Evolutionary conservation across 2,797 vertebrate genomes (phyloP).

Genomic region (Notolabrus celidotus): DNA sequence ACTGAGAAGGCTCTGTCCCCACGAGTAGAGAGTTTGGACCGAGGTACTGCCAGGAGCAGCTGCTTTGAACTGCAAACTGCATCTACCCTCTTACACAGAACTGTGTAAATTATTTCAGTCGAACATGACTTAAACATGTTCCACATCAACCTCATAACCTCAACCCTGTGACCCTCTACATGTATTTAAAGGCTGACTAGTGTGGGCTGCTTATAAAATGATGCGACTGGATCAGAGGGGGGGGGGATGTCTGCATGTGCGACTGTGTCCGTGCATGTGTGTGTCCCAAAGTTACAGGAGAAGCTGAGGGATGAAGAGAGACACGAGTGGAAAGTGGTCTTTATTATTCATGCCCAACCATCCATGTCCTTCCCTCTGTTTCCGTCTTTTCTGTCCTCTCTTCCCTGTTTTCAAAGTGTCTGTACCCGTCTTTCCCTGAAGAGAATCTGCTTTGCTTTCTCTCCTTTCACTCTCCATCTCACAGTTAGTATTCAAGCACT

Average conservation of each 20-base stretch:
- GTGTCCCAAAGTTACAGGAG: constrained; percentile 24
- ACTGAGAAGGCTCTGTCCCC: no score
- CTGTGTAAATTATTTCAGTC: constrained; percentile 29
- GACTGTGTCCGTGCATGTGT: no score
- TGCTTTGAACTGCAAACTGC: no score
- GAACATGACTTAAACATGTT: constrained; percentile 13
- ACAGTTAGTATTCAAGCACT: constrained; percentile 15
- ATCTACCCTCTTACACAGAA: background rate
- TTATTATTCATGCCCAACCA: constrained; percentile 63
- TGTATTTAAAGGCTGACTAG: constrained; percentile 5
- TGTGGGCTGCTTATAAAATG: background rate
- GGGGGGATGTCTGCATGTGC: background rate
- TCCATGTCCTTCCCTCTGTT: constrained; percentile 40
- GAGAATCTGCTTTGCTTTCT: constrained; percentile 36
- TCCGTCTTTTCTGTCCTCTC: constrained; percentile 28
- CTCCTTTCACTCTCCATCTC: constrained; percentile 8
- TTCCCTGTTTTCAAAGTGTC: constrained; percentile 22
- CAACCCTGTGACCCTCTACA: background rate
- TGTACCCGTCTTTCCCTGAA: constrained; percentile 7
- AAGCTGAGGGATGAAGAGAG: constrained; percentile 40
- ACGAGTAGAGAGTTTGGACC: no score
- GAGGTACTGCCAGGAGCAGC: no score
- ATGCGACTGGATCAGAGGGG: constrained; percentile 12
- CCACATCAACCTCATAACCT: background rate
- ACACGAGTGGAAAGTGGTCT: constrained; percentile 44